Conservation (phyloP, 2,888 invertebrate genomes). For the Dicyrtoma fusca region DNA sequence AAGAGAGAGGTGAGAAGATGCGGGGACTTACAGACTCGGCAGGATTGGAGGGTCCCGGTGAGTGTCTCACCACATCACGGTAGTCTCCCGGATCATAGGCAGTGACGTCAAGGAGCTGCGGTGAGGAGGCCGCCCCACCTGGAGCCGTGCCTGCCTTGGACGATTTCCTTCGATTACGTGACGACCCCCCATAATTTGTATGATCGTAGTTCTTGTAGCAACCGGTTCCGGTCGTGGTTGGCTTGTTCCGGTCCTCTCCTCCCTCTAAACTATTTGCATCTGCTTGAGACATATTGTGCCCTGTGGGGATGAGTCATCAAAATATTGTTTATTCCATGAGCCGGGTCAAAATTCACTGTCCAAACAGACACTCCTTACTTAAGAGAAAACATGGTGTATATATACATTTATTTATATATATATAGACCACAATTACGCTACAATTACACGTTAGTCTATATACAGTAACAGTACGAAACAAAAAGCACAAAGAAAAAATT, state of each 20-base stretch:
- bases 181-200: conserved; percentile 35
- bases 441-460: too few species aligned
- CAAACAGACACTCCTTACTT: background rate
- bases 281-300: conserved; percentile 88
- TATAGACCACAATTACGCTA: background rate
- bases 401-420: background rate
- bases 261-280: conserved; percentile 83
- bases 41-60: conserved; percentile 45
- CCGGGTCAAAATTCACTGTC: background rate
- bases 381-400: background rate
- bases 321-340: background rate
- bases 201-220: conserved; percentile 61
- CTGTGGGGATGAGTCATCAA: conserved; percentile 62
- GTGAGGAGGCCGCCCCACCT: conserved; percentile 35
- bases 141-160: conserved; percentile 25
- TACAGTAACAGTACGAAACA: too few species aligned
- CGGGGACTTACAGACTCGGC: conserved; percentile 32
- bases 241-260: conserved; percentile 66
- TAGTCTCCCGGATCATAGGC: conserved; percentile 45
- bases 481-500: too few species aligned
- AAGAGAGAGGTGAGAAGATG: background rate
- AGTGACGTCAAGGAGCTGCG: conserved; percentile 47
- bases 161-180: conserved; percentile 38
- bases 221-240: conserved; percentile 68
- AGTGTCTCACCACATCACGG: conserved; percentile 43